Evolutionary conservation across 2,888 invertebrate species (phyloP), one percentile per base, ranked within the genome.

Genomic region (Microctonus hyperodae): DNA sequence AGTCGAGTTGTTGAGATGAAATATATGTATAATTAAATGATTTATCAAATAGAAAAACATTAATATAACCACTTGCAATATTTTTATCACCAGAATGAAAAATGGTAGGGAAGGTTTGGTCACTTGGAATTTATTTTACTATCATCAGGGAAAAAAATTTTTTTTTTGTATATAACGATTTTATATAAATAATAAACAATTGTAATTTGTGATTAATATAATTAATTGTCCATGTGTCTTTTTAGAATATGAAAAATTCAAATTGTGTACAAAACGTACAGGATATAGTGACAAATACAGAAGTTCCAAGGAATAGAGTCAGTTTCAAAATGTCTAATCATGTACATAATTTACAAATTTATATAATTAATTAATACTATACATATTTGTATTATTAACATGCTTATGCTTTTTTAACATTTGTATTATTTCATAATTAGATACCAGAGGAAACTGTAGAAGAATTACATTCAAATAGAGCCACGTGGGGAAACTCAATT

Each of bases 401-500:
- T n/a, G n/a, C n/a, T n/a, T 48, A n/a, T 48, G 9, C 6, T 22
- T 2, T 22, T n/a, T n/a, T n/a, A n/a, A n/a, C n/a, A n/a, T n/a
- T n/a, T n/a, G n/a, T n/a, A n/a, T n/a, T n/a, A n/a, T n/a, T n/a
- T n/a, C n/a, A 22, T 48, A 22, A 22, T 48, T 16, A 48, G 48
- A 20, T 10, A 2, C 16, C 28, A 20, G 50, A n/a, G n/a, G n/a
- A 51, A 2, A 10, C 35, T 10, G 60, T 20, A 20, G 58, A 56
- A 13, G 66, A 66, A 50, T 28, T 61, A 31, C 13, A 64, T 13
- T 16, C 31, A 23, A 66, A 64, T 13, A 72, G 79, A 57, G 85
- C 82, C 1, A 83, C 86, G 74, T 90, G 90, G 90, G 85, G 85
- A 20, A 88, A 85, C 70, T 87, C 87, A 31, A 76, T 88, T 1